Evolutionary conservation across 2,797 vertebrate genomes (phyloP), one percentile per base, ranked within the genome.

Genomic region (Tokudaia tokunoshimensis): DNA sequence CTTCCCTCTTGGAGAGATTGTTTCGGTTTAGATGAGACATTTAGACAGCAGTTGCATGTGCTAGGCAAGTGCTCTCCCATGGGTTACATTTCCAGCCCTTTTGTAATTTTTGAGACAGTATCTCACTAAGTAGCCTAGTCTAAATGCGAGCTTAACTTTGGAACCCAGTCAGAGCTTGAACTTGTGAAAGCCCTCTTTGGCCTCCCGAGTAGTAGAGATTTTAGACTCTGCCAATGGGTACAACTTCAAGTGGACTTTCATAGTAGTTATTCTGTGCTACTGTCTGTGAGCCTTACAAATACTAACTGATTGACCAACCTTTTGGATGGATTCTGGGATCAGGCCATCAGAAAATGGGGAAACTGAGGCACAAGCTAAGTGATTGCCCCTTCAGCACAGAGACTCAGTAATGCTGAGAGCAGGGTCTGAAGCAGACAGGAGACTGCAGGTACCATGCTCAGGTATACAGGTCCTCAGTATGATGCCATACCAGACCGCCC

Each of bases 291-390:
- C 76, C 84, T 92, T 88, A 89, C 26, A 70, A 65, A 82, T 78
- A 63, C n/a, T 81, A 59, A 86, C 50, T 85, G 61, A 37, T 70
- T 75, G 76, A 47, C 41, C 57, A 47, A 2, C 34, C 1, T 19
- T 87, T 72, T 84, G 74, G 6, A 29, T 41, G 37, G 14, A 59
- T 67, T n/a, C 83, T 10, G 1, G 47, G 83, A 83, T 63, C n/a
- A 88, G 24, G 29, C 15, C 94, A 41, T 81, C 41, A 65, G 37
- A 61, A 70, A 96, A 55, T 19, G 74, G 80, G 72, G 47, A 92
- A 59, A 91, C 83, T 3, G 41, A 91, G 74, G 59, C 44, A 44
- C 5, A 3, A 4, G 41, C 10, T 19, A 81, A 67, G 20, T n/a
- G 26, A 57, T 70, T 24, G 37, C 72, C n/a, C 50, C 41, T 7